phyloP scores from a whole-genome alignment of 2,113 vertebrate species.

The Dolichotis patagonum region DNA sequence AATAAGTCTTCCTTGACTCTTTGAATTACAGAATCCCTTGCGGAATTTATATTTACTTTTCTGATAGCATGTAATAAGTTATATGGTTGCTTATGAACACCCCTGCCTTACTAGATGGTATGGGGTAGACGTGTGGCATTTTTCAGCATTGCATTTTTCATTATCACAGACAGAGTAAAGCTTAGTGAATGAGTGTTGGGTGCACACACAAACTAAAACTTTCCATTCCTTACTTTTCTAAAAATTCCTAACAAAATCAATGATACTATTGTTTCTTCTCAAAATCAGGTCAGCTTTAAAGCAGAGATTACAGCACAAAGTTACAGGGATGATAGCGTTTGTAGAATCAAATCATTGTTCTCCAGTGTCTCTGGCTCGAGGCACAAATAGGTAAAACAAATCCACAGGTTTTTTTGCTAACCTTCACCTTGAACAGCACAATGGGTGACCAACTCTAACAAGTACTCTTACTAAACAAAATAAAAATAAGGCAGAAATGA shows the following conservation, averaged over 20 bases:
- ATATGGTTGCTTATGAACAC: not conserved
- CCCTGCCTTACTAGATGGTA: not conserved
- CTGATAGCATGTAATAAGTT: not conserved
- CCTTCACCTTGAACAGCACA: not conserved
- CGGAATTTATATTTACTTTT: not conserved
- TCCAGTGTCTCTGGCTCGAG: not conserved
- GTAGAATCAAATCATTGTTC: not conserved
- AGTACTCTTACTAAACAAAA: slow-evolving; percentile 25
- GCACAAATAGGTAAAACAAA: not conserved
- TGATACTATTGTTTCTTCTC: not conserved
- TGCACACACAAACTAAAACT: not conserved
- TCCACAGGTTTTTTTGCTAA: slow-evolving; percentile 6
- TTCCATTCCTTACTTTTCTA: not conserved
- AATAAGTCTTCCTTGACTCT: not conserved
- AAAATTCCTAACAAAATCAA: not conserved
- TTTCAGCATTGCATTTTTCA: not conserved
- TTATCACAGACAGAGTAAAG: not conserved
- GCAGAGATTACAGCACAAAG: not conserved
- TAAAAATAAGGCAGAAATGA: not conserved
- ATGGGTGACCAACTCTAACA: not conserved
- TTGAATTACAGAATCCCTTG: not conserved
- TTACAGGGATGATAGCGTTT: not conserved
- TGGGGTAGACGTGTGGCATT: not conserved
- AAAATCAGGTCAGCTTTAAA: slow-evolving; percentile 42
- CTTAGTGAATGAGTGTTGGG: not conserved